These are phyloP conservation scores for Trypoxylus dichotomus DNA, from an alignment of 1,140 invertebrate species.

Conservation along the genomic window DNA sequence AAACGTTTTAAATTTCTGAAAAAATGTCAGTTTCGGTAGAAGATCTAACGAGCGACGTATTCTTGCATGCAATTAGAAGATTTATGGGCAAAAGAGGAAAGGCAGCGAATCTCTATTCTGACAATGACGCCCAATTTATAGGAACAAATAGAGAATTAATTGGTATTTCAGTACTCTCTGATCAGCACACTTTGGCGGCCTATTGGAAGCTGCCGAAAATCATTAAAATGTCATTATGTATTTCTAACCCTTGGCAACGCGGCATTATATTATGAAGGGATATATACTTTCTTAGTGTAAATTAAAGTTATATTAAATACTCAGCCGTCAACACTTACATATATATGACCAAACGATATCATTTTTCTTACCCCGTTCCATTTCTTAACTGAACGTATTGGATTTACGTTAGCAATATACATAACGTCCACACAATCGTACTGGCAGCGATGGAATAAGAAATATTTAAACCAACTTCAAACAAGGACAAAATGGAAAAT, in stretches of 20 bases:
- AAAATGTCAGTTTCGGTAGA: no score
- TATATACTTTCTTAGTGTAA: background rate
- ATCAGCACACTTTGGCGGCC: background rate
- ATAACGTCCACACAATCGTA: background rate
- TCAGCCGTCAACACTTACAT: background rate
- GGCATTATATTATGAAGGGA: background rate
- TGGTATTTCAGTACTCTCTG: background rate
- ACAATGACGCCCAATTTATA: no score
- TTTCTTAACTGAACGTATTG: background rate
- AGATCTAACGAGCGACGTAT: no score
- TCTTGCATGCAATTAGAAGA: no score
- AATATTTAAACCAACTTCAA: background rate
- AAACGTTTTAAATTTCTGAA: no score
- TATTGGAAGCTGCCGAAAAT: background rate
- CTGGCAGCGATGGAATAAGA: background rate
- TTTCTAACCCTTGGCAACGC: background rate
- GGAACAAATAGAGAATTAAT: background rate
- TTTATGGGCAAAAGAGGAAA: no score
- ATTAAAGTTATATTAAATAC: background rate
- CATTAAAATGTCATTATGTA: background rate
- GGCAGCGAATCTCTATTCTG: no score
- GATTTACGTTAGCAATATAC: background rate
- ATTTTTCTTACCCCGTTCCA: background rate
- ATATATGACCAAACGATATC: no score
- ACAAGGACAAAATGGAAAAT: slow-evolving; percentile 7